Percentiles rank a stretch among this genome's conserved stretches.
These are phyloP conservation scores for Drosophila neotestacea DNA, from an alignment of 2,888 invertebrate species.

Conservation along the genomic window DNA sequence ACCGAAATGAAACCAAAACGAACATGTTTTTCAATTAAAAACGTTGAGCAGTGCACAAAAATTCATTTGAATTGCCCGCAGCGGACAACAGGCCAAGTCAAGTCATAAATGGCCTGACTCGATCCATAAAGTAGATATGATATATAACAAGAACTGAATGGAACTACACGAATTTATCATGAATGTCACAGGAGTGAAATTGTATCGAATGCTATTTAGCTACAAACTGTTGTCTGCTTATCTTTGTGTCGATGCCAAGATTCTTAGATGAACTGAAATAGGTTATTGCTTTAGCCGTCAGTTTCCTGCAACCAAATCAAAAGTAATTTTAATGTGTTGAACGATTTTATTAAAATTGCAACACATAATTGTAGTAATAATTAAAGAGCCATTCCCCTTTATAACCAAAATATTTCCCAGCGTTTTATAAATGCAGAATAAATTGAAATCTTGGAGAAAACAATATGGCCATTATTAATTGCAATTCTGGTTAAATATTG, in stretches of 20 bases:
- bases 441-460: no score
- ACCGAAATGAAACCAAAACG: slow-evolving; percentile 63
- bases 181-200: slow-evolving; percentile 1
- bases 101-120: slow-evolving; percentile 64
- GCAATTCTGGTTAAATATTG: not conserved
- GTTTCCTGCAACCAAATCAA: no score
- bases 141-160: slow-evolving; percentile 7
- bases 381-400: no score
- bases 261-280: no score
- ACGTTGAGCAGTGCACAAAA: slow-evolving; percentile 66
- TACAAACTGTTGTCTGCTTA: not conserved
- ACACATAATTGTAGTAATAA: no score
- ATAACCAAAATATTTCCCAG: no score
- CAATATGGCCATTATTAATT: not conserved
- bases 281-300: no score
- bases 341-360: no score
- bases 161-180: slow-evolving; percentile 7
- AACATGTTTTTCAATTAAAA: slow-evolving; percentile 79
- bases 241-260: no score
- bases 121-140: slow-evolving; percentile 8
- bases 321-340: no score
- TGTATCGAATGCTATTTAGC: not conserved
- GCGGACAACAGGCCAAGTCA: slow-evolving; percentile 53
- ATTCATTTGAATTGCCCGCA: slow-evolving; percentile 73
- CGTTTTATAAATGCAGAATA: no score